Percentiles rank a stretch among this genome's conserved stretches.
These are phyloP conservation scores for Antedon bifida DNA, from an alignment of 35 echinoderm and acorn worm species.

Conservation along the genomic window DNA sequence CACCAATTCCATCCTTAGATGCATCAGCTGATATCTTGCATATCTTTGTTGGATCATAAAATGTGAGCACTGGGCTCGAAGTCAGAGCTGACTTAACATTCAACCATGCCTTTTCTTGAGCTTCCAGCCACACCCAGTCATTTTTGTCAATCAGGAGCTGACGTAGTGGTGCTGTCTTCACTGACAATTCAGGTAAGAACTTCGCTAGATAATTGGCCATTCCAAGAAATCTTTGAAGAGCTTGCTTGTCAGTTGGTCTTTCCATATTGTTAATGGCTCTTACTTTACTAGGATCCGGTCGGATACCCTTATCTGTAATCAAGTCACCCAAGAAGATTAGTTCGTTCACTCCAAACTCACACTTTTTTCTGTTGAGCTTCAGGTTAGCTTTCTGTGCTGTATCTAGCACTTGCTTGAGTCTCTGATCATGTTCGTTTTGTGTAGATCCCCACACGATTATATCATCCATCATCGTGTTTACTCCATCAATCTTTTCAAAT, in stretches of 20 bases:
- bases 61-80: background rate
- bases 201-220: slow-evolving; percentile 34
- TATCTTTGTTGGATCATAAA: background rate
- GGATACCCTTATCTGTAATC: slow-evolving; percentile 7
- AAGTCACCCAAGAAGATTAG: slow-evolving; percentile 7
- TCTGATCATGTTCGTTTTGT: slow-evolving; percentile 26
- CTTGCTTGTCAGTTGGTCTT: slow-evolving; percentile 10
- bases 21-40: slow-evolving; percentile 16
- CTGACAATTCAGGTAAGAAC: slow-evolving; percentile 25
- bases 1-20: slow-evolving; percentile 7
- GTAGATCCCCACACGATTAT: slow-evolving; percentile 34
- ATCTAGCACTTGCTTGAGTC: slow-evolving; percentile 23
- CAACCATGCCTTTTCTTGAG: background rate
- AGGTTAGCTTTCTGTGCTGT: slow-evolving; percentile 13
- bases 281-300: slow-evolving; percentile 17
- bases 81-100: background rate
- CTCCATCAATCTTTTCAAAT: slow-evolving; percentile 26
- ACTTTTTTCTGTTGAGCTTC: slow-evolving; percentile 31
- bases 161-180: slow-evolving; percentile 1
- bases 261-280: slow-evolving; percentile 21
- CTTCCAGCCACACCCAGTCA: background rate
- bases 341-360: slow-evolving; percentile 3
- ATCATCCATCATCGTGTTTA: slow-evolving; percentile 39
- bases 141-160: background rate
- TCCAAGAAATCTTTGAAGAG: slow-evolving; percentile 17